Conservation (phyloP, 2,797 vertebrate genomes). For the Danio aesculapii region DNA sequence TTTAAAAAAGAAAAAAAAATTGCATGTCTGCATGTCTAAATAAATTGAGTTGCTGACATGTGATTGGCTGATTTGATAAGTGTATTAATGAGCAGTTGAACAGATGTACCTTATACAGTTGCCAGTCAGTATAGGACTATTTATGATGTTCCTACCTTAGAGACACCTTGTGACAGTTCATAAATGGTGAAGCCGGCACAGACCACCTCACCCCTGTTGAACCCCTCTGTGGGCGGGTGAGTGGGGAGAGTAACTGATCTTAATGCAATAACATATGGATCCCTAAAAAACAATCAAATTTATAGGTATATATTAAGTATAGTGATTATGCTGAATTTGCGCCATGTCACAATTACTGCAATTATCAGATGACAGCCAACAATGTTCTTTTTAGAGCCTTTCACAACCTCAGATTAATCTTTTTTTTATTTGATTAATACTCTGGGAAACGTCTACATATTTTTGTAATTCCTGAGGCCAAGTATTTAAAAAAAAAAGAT, state of each 20-base stretch:
- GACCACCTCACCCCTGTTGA: conserved; percentile 85
- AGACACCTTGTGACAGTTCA: conserved; percentile 76
- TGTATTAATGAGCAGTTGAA: too few species aligned
- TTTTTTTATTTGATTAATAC: too few species aligned
- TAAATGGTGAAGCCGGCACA: conserved; percentile 94
- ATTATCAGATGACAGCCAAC: background rate
- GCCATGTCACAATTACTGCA: background rate
- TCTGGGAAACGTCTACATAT: too few species aligned
- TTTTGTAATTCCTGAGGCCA: too few species aligned
- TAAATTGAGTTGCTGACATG: too few species aligned
- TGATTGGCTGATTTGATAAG: too few species aligned
- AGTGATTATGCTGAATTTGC: background rate
- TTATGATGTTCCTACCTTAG: conserved; percentile 78
- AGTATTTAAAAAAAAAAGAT: too few species aligned
- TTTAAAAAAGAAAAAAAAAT: too few species aligned
- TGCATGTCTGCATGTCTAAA: too few species aligned
- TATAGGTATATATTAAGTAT: background rate
- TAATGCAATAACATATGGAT: conserved; percentile 89
- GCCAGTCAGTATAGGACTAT: background rate
- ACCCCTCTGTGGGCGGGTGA: conserved; percentile 69
- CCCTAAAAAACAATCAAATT: conserved; percentile 74
- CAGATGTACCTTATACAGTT: too few species aligned
- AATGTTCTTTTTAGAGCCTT: background rate
- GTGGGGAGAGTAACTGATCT: conserved; percentile 90
- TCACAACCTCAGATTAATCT: background rate